Evolutionary conservation across 2,797 vertebrate genomes (phyloP).

Genomic region (Acridotheres tristis): DNA sequence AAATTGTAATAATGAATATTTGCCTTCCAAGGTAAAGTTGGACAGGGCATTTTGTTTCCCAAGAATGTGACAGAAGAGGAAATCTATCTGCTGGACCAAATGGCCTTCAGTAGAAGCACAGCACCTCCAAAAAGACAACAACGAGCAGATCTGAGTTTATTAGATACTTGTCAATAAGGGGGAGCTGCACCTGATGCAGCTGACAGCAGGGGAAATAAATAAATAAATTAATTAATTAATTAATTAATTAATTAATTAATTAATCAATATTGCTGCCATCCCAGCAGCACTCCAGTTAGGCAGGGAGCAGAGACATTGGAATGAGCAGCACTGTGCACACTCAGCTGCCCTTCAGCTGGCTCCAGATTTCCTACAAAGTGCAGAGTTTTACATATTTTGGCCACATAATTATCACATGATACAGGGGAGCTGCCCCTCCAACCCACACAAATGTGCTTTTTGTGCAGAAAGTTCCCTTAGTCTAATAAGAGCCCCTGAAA

Average conservation of each 20-base stretch:
- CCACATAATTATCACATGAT: neutral
- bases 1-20: neutral
- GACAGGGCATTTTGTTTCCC: neutral
- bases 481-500: neutral
- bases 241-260: no score
- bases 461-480: neutral
- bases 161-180: conserved; percentile 9
- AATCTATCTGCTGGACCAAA: conserved; percentile 27
- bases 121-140: conserved; percentile 22
- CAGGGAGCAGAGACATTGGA: neutral
- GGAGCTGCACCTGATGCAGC: conserved; percentile 7
- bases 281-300: conserved; percentile 35
- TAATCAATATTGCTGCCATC: conserved; percentile 34
- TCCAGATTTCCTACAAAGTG: neutral
- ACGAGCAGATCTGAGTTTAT: conserved; percentile 19
- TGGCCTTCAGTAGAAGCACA: conserved; percentile 12
- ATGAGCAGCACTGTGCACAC: neutral
- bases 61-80: neutral
- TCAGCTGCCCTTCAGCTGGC: neutral
- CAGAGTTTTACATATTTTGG: neutral
- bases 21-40: neutral
- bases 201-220: conserved; percentile 11
- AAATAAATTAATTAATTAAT: neutral
- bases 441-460: neutral
- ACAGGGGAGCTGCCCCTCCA: neutral